phyloP scores from a whole-genome alignment of 2,113 vertebrate species.

The Pungitius pungitius region DNA sequence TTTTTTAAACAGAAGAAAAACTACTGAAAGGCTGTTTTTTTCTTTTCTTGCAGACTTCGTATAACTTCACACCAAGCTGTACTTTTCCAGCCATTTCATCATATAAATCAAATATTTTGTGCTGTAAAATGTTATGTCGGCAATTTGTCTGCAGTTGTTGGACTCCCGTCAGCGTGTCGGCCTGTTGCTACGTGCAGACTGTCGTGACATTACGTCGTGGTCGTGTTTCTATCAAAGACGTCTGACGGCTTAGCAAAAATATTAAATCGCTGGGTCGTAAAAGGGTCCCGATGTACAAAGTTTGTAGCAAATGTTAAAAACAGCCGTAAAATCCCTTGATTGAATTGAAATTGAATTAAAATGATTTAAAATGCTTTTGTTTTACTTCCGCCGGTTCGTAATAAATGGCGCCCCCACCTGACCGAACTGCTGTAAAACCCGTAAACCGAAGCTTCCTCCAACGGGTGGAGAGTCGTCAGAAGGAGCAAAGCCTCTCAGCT shows the following conservation, averaged over 20 bases:
- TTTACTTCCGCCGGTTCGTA: not conserved
- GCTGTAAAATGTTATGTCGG: constrained; percentile 17
- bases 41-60: constrained; percentile 21
- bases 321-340: not conserved
- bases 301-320: not conserved
- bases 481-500: constrained; percentile 66
- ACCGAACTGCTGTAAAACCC: no score
- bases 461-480: no score
- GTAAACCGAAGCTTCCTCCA: no score
- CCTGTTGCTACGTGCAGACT: no score
- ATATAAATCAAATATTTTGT: constrained; percentile 35
- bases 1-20: constrained; percentile 22
- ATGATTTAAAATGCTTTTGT: constrained; percentile 40
- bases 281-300: not conserved
- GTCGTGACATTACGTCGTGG: no score
- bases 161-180: no score
- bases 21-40: constrained; percentile 19
- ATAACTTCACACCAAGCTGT: constrained; percentile 47
- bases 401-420: constrained; percentile 5
- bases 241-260: no score
- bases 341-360: constrained; percentile 25
- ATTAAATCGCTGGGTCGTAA: not conserved
- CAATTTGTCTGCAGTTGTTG: not conserved
- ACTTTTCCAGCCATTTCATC: constrained; percentile 38
- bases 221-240: no score